Evolutionary conservation across 1,140 invertebrate species (phyloP), one percentile per base, ranked within the genome.

Genomic region (Scaptomyza hsui): DNA sequence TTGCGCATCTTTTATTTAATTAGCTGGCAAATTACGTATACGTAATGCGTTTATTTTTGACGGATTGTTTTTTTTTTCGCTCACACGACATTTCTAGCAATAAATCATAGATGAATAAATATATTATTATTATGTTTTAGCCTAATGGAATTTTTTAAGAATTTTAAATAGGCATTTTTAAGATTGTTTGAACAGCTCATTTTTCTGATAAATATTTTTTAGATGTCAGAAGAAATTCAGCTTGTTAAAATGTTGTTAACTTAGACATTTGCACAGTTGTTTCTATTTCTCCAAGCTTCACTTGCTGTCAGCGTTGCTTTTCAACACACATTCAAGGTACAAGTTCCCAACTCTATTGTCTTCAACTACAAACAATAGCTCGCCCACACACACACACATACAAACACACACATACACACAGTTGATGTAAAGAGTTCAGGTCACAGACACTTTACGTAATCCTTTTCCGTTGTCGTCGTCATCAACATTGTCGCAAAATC

Each of bases 371-470:
- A 71, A 85, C 80, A 83, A 83, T 83, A 57, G 61, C 52, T 83
- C 64, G 75, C 79, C 73, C 77, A 64, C 59, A 53, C 37, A 49
- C 19, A 47, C 29, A 61, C 9, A 24, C 26, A 47, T 7, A 52
- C 24, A 32, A 12, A 4, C 16, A 49, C 9, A 24, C 18, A 24
- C 10, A 48, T 42, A 41, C 18, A 18, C 18, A 44, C 35, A 62
- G 51, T 52, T 71, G 53, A 65, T 81, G 78, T 82, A 86, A 86
- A 86, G 63, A 81, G 81, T 86, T 86, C 81, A 86, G 82, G 82
- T 88, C 81, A 77, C 81, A 86, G 82, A 88, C 78, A 88, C 48
- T 72, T 86, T 86, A 82, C 82, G 81, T 86, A 86, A 86, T 75
- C 75, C 74, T 52, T 75, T 55, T 26, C 26, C 26, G 26, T 29